Evolutionary conservation across 2,113 vertebrate genomes (phyloP).

Genomic region (Anthoscopus minutus): DNA sequence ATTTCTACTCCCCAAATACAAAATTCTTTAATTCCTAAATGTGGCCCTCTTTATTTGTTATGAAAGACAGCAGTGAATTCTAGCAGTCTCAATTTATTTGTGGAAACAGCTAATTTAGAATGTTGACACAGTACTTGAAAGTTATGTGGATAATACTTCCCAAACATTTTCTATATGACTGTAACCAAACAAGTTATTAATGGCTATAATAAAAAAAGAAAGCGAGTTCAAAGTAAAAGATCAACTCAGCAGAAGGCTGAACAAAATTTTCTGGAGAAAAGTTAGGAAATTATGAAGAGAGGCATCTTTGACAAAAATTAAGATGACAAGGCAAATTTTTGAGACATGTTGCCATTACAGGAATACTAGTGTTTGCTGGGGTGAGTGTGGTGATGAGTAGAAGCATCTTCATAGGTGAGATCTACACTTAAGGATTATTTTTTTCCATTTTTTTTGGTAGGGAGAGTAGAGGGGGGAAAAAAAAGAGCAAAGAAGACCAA

Average conservation of each 20-base stretch:
- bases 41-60: background rate
- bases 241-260: background rate
- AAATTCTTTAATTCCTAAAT: background rate
- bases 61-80: background rate
- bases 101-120: background rate
- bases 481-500: background rate
- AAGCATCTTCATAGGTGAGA: background rate
- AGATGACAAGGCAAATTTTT: background rate
- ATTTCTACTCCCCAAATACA: background rate
- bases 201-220: background rate
- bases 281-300: background rate
- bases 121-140: background rate
- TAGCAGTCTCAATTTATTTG: background rate
- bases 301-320: background rate
- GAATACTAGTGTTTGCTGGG: background rate
- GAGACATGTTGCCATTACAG: background rate
- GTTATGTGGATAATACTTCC: background rate
- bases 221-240: background rate
- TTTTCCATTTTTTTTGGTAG: accelerated
- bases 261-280: background rate
- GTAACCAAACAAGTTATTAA: background rate
- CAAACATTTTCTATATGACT: background rate
- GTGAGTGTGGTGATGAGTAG: background rate
- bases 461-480: background rate
- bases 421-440: background rate